Evolutionary conservation across 2,888 invertebrate species (phyloP).

Genomic region (Cephus nigrinus): DNA sequence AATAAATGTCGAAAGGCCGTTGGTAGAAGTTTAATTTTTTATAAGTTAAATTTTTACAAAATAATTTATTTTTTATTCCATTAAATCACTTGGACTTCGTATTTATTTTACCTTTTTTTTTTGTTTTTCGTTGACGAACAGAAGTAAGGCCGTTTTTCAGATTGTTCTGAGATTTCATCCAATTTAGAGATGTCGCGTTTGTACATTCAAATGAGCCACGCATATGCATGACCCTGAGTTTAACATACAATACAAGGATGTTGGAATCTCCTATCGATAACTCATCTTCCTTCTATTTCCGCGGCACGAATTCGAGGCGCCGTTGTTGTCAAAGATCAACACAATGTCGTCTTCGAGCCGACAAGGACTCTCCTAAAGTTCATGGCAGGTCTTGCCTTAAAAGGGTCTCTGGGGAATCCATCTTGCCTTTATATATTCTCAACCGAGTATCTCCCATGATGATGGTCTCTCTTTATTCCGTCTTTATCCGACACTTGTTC

Average conservation of each 20-base stretch:
- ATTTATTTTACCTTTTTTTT: background rate
- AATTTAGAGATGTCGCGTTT: background rate
- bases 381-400: constrained; percentile 1
- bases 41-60: background rate
- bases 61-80: background rate
- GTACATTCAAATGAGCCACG: background rate
- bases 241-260: constrained; percentile 19
- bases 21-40: background rate
- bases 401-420: background rate
- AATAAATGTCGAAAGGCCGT: background rate
- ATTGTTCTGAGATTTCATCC: background rate
- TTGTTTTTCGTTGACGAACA: background rate
- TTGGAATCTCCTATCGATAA: constrained; percentile 24
- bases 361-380: background rate
- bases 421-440: background rate
- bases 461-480: background rate
- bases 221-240: constrained; percentile 11
- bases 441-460: background rate
- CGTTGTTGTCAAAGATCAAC: background rate
- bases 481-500: background rate
- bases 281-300: constrained; percentile 12
- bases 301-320: background rate
- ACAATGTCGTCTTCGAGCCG: background rate
- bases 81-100: background rate
- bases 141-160: background rate